Base-by-base conservation (phyloP, 2,888 invertebrate genomes). In the Sisyra nigra region DNA sequence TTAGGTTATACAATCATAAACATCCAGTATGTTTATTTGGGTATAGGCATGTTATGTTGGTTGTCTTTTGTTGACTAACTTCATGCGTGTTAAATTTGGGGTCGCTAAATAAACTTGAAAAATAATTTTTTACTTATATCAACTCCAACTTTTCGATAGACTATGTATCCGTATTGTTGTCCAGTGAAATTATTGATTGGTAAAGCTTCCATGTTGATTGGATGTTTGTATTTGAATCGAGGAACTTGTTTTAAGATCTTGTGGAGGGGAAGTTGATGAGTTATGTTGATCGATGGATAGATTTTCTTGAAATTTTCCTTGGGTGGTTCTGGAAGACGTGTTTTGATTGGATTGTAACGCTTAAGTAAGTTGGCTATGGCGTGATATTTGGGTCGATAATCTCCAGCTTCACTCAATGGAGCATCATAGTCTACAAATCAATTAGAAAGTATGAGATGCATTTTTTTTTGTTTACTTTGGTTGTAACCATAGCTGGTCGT, bases 391-490 rank as follows among this genome's bases (percentile, higher is more conserved):
- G 71, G 66, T 0, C 89, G 91, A 1, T 83, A 79, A 63, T 92
- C 91, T 2, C 93, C 93, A 42, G 86, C 80, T 63, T 94, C 94
- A 11, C 70, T 73, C 48, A 96, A 63, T 0, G 93, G 93, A 1
- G 92, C 83, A 58, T 93, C 88, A 55, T 92, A 94, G 59, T 94
- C 93, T 43, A 38, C 8, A 37, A 42, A 36, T 11, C n/a, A n/a
- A 24, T 24, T 24, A 5, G 24, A 24, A 24, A 24, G n/a, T n/a
- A n/a, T n/a, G n/a, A n/a, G 8, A 29, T 42, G 17, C 5, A 44
- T 17, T 18, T 10, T n/a, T n/a, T n/a, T n/a, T n/a, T n/a, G n/a
- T n/a, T n/a, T n/a, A n/a, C n/a, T n/a, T n/a, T n/a, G n/a, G n/a
- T n/a, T n/a, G 5, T 24, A 24, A 57, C 57, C 57, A 47, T 67